A percentile compares a stretch with the other conserved stretches of the same genome.
Evolutionary conservation across 2,113 vertebrate species (phyloP).

Genomic region (Cebus imitator): DNA sequence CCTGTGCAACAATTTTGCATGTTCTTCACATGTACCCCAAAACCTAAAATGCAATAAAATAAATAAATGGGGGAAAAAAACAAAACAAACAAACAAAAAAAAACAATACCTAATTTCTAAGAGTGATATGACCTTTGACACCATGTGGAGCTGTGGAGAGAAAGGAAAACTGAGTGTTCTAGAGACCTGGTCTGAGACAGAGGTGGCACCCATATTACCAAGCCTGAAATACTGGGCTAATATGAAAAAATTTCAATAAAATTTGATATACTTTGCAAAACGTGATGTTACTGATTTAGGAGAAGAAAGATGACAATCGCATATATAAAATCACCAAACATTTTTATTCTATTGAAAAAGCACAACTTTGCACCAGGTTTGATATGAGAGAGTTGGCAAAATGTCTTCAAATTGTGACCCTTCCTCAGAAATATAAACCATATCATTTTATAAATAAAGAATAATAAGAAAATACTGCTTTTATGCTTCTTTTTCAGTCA

Average conservation of each 20-base stretch:
- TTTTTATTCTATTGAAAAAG: background rate
- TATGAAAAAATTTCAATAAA: background rate
- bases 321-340: background rate
- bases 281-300: background rate
- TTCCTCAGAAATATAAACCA: background rate
- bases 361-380: background rate
- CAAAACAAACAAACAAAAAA: no score
- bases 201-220: background rate
- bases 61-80: no score
- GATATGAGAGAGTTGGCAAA: background rate
- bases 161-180: background rate
- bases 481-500: slow-evolving; percentile 13
- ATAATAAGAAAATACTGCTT: background rate
- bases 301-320: background rate
- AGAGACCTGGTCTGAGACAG: background rate
- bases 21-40: no score
- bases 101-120: background rate
- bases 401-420: background rate
- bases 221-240: background rate
- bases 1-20: no score
- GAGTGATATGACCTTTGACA: background rate
- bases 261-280: background rate
- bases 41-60: no score
- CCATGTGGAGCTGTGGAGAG: background rate
- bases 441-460: slow-evolving; percentile 19